Base-by-base conservation (phyloP, 2,888 invertebrate genomes). In the Pyrrhia umbra region DNA sequence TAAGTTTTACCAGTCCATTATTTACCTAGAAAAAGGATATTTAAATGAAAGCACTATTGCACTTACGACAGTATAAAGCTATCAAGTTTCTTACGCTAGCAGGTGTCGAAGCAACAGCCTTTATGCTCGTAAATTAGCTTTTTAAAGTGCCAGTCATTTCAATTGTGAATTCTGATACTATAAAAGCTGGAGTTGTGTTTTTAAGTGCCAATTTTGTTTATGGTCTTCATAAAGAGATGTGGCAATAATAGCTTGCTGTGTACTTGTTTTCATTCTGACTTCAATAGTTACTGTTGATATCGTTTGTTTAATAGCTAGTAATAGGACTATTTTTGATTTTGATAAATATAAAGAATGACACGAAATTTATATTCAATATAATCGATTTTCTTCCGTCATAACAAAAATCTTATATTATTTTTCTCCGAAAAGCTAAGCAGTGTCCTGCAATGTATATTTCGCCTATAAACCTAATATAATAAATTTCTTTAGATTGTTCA, bases 91-190 rank as follows among this genome's bases (percentile, higher is more conserved):
- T 37, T 34, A 37, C 23, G 15, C 8, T 10, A 6, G 13, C 13
- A 37, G 25, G 34, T 47, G 47, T 60, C 9, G 9, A 60, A 59
- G 15, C 46, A 68, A 42, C 40, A 43, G 61, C 6, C 34, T 60
- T 65, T 60, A 42, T 69, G 13, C 25, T 60, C 21, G 8, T 47
- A 59, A 59, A 59, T 65, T 27, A 47, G 25, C 30, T 45, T 18
- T 18, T 39, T 39, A 13, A 56, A 25, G 16, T 16, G 4, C 23
- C 30, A 20, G 49, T 30, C 18, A 16, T 34, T 34, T 57, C 2
- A 40, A 21, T 57, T 57, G 25, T 16, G 6, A 56, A 30, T 23
- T 39, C 4, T 39, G 6, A 16, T 25, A 18, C 46, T 39, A 66
- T 37, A 34, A 68, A 6, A 25, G 23, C 1, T 18, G 27, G 21